A percentile compares a stretch with the other conserved stretches of the same genome.
Conservation (phyloP, 2,113 vertebrate genomes). For the Psophia crepitans region DNA sequence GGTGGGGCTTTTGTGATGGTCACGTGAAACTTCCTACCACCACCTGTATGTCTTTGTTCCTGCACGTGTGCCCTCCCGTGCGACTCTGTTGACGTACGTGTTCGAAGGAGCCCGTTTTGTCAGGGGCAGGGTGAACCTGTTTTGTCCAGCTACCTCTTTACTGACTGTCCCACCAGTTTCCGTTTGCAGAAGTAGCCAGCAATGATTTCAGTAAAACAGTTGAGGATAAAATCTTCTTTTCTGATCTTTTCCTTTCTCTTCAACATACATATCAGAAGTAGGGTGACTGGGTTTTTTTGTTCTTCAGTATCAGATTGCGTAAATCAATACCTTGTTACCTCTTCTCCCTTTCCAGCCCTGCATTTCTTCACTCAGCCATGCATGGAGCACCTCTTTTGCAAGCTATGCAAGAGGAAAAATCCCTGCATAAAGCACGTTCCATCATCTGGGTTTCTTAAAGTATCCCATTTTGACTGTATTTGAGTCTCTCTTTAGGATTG, state of each 20-base stretch:
- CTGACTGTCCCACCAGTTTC: background rate
- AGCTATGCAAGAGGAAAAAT: background rate
- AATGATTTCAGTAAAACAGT: background rate
- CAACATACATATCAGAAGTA: background rate
- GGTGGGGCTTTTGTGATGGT: background rate
- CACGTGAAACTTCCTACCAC: background rate
- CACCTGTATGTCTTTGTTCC: background rate
- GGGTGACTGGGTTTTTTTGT: background rate
- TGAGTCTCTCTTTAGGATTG: background rate
- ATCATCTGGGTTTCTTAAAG: too few relatives aligned
- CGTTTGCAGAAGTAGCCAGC: background rate
- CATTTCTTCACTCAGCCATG: background rate
- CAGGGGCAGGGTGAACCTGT: background rate
- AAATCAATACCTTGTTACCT: background rate
- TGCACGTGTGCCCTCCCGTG: background rate
- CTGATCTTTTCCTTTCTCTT: background rate
- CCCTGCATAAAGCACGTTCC: background rate
- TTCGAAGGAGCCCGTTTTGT: background rate
- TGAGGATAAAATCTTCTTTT: background rate
- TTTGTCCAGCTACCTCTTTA: background rate
- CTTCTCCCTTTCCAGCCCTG: background rate
- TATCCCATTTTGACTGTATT: background rate
- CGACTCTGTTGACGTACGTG: rapidly evolving
- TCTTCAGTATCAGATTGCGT: background rate
- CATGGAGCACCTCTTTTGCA: background rate